Base-by-base conservation (phyloP, 1,140 invertebrate genomes). In the Popillia japonica region DNA sequence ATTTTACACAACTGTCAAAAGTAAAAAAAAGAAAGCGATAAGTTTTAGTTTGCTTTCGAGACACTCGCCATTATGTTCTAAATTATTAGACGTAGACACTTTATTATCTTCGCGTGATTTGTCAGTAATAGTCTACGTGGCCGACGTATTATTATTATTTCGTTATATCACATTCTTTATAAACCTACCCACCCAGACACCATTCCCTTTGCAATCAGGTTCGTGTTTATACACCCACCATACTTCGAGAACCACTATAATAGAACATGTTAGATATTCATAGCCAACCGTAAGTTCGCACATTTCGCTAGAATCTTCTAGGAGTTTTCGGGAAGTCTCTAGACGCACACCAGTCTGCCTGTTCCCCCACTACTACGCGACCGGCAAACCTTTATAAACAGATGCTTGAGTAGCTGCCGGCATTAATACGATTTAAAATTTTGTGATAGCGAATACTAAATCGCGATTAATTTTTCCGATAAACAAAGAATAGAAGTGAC, bases 271-370 rank as follows among this genome's bases (percentile, higher is more conserved):
- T 55, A 14, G 61, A 68, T 22, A 68, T 34, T 68, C 61, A 20
- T 22, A 55, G 14, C 17, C 61, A 17, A 22, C 22, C 22, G 22
- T 68, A 20, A 20, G 0, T 22, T 55, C 48, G 48, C 48, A 6
- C 4, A 8, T 14, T 68, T 68, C 61, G 61, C 61, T 68, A 22
- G 61, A 68, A 68, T 34, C 22, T 68, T 68, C 61, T 17, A 17
- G 61, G 9, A 68, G 61, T 22, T 68, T 55, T 55, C 48, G 48
- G 48, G 48, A 55, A 55, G 11, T 17, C 61, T 68, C 61, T 68
- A 68, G 61, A 68, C 61, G 11, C 10, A 14, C n/a, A 10, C n/a
- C 44, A 17, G n/a, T 27, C 17, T 68, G 6, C 14, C 61, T 3
- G 7, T 10, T 34, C 22, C 23, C 61, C 61, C 61, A 68, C 61